These are phyloP conservation scores for Pomatorhinus ruficollis DNA, from an alignment of 2,113 vertebrate genomes.

Conservation along the genomic window DNA sequence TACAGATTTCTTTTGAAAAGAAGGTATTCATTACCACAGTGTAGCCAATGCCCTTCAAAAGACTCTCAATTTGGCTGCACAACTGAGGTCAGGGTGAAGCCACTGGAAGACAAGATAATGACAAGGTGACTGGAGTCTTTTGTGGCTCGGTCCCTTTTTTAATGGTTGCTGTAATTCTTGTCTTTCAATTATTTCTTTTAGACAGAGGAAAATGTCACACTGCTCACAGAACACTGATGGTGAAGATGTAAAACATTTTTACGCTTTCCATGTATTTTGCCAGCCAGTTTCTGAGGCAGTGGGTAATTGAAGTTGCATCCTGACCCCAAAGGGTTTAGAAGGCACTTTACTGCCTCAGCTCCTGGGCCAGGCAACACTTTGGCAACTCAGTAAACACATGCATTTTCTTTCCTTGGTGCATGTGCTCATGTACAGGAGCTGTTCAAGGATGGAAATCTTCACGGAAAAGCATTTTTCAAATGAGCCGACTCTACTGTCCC, in stretches of 20 bases:
- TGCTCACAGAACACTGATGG: neutral
- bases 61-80: neutral
- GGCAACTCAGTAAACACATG: neutral
- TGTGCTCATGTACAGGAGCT: neutral
- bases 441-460: neutral
- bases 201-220: neutral
- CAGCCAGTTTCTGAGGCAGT: neutral
- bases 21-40: neutral
- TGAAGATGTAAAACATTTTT: neutral
- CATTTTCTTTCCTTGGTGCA: neutral
- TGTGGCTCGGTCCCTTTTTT: neutral
- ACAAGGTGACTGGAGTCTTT: neutral
- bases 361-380: neutral
- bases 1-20: neutral
- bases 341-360: rapidly evolving
- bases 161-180: neutral
- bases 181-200: neutral
- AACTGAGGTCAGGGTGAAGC: neutral
- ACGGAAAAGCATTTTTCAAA: neutral
- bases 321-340: neutral
- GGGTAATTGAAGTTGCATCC: neutral
- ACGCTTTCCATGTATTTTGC: neutral
- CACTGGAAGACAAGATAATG: neutral
- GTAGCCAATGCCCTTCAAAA: neutral
- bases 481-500: neutral